A percentile compares a stretch with the other conserved stretches of the same genome.
phyloP scores from a whole-genome alignment of 2,113 vertebrate species.

The Pachycephala philippinensis region DNA sequence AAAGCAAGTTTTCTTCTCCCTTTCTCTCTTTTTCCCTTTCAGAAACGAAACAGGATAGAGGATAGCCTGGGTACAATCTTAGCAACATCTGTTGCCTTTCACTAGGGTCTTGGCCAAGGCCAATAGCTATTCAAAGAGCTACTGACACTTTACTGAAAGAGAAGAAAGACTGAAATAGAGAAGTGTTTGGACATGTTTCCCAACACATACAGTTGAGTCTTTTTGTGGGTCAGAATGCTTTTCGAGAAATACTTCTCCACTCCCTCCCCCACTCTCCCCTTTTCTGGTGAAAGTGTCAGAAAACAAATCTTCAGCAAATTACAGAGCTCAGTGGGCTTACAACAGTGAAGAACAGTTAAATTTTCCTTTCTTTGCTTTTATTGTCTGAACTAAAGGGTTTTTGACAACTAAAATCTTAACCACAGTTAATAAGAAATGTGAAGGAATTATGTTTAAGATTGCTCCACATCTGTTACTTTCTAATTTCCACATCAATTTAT shows the following conservation, averaged over 20 bases:
- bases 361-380: constrained; percentile 35
- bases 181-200: constrained; percentile 57
- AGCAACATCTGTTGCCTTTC: constrained; percentile 83
- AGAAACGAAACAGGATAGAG: constrained; percentile 64
- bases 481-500: constrained; percentile 52
- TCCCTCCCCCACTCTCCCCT: neutral
- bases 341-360: constrained; percentile 23
- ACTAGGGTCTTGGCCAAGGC: constrained; percentile 64
- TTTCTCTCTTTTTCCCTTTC: constrained; percentile 58
- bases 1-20: constrained; percentile 63
- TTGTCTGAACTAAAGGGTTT: constrained; percentile 12
- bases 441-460: constrained; percentile 49
- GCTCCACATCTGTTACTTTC: constrained; percentile 29
- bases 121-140: constrained; percentile 68
- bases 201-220: constrained; percentile 46
- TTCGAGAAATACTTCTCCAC: constrained; percentile 9
- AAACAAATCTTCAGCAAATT: constrained; percentile 62
- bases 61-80: constrained; percentile 65
- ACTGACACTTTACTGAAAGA: constrained; percentile 59
- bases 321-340: constrained; percentile 48
- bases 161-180: constrained; percentile 44
- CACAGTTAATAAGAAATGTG: constrained; percentile 19
- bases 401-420: constrained; percentile 27
- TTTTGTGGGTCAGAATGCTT: constrained; percentile 49
- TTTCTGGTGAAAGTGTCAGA: constrained; percentile 36